Percentiles rank a stretch among this genome's conserved stretches.
Conservation (phyloP, 2,888 invertebrate genomes). For the Creontiades dilutus region DNA sequence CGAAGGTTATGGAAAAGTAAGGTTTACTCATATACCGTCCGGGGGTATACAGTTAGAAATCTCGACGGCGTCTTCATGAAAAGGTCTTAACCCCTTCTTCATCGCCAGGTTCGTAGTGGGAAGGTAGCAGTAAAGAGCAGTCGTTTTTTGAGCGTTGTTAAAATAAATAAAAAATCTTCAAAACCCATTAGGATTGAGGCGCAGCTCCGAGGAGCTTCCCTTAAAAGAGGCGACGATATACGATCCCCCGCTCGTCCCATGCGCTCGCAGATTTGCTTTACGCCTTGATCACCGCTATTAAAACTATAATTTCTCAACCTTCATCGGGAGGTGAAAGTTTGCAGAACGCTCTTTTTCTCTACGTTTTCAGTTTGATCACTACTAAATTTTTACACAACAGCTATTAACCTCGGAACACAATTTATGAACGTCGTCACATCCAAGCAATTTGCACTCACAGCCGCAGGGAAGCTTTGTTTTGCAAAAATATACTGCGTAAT, state of each 20-base stretch:
- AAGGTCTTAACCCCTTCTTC: conserved; percentile 23
- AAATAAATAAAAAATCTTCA: conserved; percentile 13
- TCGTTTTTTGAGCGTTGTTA: conserved; percentile 27
- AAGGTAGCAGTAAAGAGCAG: background rate
- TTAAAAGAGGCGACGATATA: conserved; percentile 39
- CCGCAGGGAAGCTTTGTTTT: no score
- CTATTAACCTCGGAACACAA: no score
- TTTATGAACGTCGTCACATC: no score
- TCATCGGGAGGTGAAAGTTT: conserved; percentile 1
- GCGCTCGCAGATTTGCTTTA: background rate
- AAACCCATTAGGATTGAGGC: conserved; percentile 32
- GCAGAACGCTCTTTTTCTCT: background rate
- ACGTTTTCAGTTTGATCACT: no score
- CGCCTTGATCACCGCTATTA: conserved; percentile 24
- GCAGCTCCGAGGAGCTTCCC: conserved; percentile 12
- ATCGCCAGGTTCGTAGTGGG: background rate
- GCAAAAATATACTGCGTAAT: no score
- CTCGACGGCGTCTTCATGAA: conserved; percentile 12
- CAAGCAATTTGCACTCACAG: no score
- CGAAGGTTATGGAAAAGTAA: background rate
- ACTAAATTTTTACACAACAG: no score
- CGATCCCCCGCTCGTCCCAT: background rate
- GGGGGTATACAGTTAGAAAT: conserved; percentile 9
- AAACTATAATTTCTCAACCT: conserved; percentile 32
- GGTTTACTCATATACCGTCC: background rate